Conservation (phyloP, 2,888 invertebrate genomes). For the Spisula solida region DNA sequence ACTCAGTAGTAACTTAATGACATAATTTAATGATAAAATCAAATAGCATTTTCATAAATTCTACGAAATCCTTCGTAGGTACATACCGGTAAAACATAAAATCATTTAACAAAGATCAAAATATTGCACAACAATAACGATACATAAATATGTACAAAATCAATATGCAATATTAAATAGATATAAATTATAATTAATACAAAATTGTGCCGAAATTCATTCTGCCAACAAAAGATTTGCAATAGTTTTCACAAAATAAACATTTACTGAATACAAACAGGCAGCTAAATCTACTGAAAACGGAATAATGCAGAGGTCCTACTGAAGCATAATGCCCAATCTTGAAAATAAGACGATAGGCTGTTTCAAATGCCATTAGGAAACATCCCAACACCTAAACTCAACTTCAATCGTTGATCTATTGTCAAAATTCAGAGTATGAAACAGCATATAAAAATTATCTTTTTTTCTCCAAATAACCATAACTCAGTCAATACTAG, state of each 20-base stretch:
- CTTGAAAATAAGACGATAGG: too few species aligned
- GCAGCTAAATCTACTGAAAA: too few species aligned
- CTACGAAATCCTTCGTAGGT: background rate
- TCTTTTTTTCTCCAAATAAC: too few species aligned
- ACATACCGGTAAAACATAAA: background rate
- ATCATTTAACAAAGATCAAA: background rate
- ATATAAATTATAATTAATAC: background rate
- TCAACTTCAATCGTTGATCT: too few species aligned
- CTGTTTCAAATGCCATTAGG: too few species aligned
- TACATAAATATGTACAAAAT: background rate
- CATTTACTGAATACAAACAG: too few species aligned
- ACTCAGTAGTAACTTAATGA: background rate
- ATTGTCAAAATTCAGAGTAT: too few species aligned
- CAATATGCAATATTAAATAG: background rate
- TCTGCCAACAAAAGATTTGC: background rate
- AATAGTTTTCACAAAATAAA: background rate
- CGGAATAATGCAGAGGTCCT: too few species aligned
- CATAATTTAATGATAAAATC: constrained; percentile 20
- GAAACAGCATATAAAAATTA: too few species aligned
- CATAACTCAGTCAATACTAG: too few species aligned
- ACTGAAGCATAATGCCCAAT: too few species aligned
- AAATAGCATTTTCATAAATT: background rate
- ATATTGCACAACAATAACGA: constrained; percentile 16
- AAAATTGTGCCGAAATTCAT: background rate
- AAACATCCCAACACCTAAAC: too few species aligned